These are phyloP conservation scores for Kuschelorhynchus macadamiae DNA, from an alignment of 2,888 invertebrate genomes.

Conservation along the genomic window DNA sequence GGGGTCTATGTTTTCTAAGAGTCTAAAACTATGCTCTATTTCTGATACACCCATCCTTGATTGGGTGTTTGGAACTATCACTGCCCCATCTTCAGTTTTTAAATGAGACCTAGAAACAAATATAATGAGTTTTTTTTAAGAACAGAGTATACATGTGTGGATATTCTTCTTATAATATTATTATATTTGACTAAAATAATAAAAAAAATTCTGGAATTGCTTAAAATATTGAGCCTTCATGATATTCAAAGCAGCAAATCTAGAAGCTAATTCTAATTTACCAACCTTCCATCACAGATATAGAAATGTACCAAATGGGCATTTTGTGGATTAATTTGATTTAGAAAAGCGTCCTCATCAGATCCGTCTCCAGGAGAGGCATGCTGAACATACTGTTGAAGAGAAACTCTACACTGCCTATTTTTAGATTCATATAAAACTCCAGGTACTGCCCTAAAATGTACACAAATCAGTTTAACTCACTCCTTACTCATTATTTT, in stretches of 20 bases:
- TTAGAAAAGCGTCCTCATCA: slow-evolving; percentile 22
- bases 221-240: no score
- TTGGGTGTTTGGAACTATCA: slow-evolving; percentile 69
- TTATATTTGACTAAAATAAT: no score
- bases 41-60: slow-evolving; percentile 71
- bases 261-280: no score
- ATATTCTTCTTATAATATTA: no score
- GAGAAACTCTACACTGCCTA: slow-evolving; percentile 48
- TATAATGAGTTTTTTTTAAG: no score
- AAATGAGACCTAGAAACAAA: slow-evolving; percentile 31
- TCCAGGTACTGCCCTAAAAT: slow-evolving; percentile 58
- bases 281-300: slow-evolving; percentile 11
- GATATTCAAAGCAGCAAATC: no score
- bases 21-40: slow-evolving; percentile 72
- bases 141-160: no score
- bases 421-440: slow-evolving; percentile 53
- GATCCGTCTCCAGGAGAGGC: slow-evolving; percentile 26
- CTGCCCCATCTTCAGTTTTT: slow-evolving; percentile 68
- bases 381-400: slow-evolving; percentile 52
- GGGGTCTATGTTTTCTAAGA: slow-evolving; percentile 76
- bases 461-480: no score
- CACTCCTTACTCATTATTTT: no score
- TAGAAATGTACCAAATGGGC: slow-evolving; percentile 63
- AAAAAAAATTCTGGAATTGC: no score
- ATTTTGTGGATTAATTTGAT: slow-evolving; percentile 63